phyloP scores from a whole-genome alignment of 2,113 vertebrate genomes.

The Halichoeres trimaculatus region DNA sequence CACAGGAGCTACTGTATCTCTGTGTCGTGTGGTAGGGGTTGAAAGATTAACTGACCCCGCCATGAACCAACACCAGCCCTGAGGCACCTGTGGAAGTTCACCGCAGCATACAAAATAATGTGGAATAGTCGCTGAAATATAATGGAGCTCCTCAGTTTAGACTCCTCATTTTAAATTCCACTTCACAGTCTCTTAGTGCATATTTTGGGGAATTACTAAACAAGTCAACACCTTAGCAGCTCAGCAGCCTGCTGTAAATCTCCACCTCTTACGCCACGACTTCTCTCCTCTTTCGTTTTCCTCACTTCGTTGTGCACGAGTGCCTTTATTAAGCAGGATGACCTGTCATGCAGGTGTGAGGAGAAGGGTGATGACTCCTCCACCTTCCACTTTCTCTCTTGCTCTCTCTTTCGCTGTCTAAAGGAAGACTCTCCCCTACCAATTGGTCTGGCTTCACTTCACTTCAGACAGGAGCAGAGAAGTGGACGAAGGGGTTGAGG shows the following conservation, averaged over 20 bases:
- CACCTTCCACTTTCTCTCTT: slow-evolving; percentile 12
- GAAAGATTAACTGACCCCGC: slow-evolving; percentile 50
- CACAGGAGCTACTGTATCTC: slow-evolving; percentile 39
- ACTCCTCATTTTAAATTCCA: slow-evolving; percentile 10
- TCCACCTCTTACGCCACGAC: neutral
- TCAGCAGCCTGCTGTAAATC: slow-evolving; percentile 9
- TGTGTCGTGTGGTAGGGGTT: slow-evolving; percentile 34
- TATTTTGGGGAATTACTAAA: slow-evolving; percentile 15
- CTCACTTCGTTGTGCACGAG: slow-evolving; percentile 52
- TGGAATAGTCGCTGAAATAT: slow-evolving; percentile 19
- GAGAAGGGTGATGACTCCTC: slow-evolving; percentile 53
- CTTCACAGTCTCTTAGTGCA: slow-evolving; percentile 1
- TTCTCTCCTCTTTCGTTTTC: slow-evolving; percentile 16
- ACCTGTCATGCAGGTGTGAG: slow-evolving; percentile 75
- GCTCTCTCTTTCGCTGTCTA: slow-evolving; percentile 22
- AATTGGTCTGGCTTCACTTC: slow-evolving; percentile 79
- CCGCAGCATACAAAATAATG: slow-evolving; percentile 35
- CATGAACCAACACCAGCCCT: slow-evolving; percentile 36
- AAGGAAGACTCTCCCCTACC: slow-evolving; percentile 58
- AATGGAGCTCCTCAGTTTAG: slow-evolving; percentile 16
- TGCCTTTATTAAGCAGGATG: slow-evolving; percentile 74
- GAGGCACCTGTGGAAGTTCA: slow-evolving; percentile 48
- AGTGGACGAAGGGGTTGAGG: slow-evolving; percentile 49
- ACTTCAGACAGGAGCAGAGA: slow-evolving; percentile 65
- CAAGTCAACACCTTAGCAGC: slow-evolving; percentile 8